These are phyloP conservation scores for Pampusana beccarii DNA, from an alignment of 2,113 vertebrate species.

Conservation along the genomic window DNA sequence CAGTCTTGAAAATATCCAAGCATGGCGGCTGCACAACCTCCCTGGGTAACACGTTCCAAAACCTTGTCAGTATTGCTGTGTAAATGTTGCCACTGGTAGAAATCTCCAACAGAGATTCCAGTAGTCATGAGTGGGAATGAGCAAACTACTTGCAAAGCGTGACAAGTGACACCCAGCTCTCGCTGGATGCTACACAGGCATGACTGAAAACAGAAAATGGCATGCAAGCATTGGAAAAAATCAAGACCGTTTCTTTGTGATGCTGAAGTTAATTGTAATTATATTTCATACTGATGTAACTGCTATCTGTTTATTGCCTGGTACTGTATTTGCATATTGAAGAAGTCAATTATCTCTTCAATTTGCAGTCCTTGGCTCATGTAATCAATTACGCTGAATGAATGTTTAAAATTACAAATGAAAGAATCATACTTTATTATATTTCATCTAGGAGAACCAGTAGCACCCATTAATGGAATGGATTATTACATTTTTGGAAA, in stretches of 20 bases:
- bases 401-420: conserved; percentile 66
- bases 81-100: background rate
- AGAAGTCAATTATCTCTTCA: conserved; percentile 62
- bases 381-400: conserved; percentile 37
- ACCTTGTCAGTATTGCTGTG: background rate
- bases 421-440: conserved; percentile 55
- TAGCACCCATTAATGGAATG: conserved; percentile 51
- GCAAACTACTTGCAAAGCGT: background rate
- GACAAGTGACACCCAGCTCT: background rate
- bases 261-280: conserved; percentile 37
- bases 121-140: background rate
- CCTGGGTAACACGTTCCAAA: background rate
- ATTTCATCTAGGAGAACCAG: conserved; percentile 36
- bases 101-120: background rate
- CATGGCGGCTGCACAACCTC: background rate
- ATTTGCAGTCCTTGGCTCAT: background rate
- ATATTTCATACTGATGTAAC: background rate
- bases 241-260: background rate
- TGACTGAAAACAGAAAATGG: background rate
- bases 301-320: conserved; percentile 39
- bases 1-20: background rate
- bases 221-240: background rate
- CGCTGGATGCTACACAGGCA: background rate
- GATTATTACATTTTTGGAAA: conserved; percentile 16
- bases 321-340: conserved; percentile 58